Evolutionary conservation across 2,113 vertebrate species (phyloP), one percentile per base, ranked within the genome.

Genomic region (Albula glossodonta): DNA sequence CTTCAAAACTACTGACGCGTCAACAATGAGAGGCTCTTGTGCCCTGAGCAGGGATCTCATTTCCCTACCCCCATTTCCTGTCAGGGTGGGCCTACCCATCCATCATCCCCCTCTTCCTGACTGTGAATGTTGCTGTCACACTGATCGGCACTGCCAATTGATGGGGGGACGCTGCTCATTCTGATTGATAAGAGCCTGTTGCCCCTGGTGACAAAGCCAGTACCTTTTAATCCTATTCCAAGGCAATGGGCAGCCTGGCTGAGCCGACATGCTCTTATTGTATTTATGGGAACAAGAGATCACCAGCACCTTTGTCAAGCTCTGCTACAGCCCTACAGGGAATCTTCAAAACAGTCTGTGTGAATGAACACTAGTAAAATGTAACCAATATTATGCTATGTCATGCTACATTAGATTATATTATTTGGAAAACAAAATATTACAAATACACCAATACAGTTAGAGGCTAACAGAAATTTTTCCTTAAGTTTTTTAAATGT

Each of bases 21-120:
- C 87, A 94, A 99, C 97, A 98, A 98, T 97, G 96, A 94, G 93
- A 93, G 93, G 94, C 93, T 94, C 96, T 96, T 96, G 93, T 84
- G 93, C 94, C 90, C 91, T 88, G 92, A 96, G 93, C 95, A 96
- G 95, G 94, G 92, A 93, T 91, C 94, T 96, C 94, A 91, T 52
- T 93, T 95, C 53, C 91, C 74, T 90, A 91, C 86, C 84, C 84
- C 56, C 84, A 78, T 97, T 98, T 98, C 97, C 97, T 98, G 92
- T 91, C 89, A 84, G 92, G 95, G 95, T 93, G 95, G 96, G 94
- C 96, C 96, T 95, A 95, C 96, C 96, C 95, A 97, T 98, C 97
- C 95, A 97, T 97, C 97, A 97, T 96, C 88, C 94, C 95, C 90
- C 92, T 95, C 95, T 97, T 98, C 96, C 97, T 97, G 96, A 96